phyloP scores from a whole-genome alignment of 2,113 vertebrate genomes.

The Plestiodon gilberti region DNA sequence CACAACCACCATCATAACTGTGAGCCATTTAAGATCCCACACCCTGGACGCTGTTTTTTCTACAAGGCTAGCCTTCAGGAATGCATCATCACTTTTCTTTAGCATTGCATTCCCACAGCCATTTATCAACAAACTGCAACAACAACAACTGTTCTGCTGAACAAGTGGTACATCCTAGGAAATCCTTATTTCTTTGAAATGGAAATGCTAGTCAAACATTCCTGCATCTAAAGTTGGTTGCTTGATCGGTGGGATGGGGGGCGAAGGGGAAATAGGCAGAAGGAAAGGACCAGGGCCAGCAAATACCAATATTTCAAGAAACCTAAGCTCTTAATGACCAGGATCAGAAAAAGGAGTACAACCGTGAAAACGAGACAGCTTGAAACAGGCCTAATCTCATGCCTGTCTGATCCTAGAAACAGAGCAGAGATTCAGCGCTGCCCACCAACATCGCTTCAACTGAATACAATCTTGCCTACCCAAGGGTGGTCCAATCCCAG shows the following conservation, averaged over 20 bases:
- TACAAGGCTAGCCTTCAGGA: background rate
- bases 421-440: conserved; percentile 12
- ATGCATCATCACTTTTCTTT: conserved; percentile 6
- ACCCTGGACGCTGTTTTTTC: background rate
- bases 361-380: conserved; percentile 57
- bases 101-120: conserved; percentile 37
- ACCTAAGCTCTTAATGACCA: conserved; percentile 78
- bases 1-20: background rate
- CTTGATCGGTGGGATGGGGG: conserved; percentile 29
- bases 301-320: conserved; percentile 75
- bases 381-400: conserved; percentile 67
- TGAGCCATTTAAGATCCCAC: background rate
- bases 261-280: background rate
- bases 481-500: conserved; percentile 34
- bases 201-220: conserved; percentile 63
- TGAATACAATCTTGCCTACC: conserved; percentile 37
- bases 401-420: conserved; percentile 50
- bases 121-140: conserved; percentile 35
- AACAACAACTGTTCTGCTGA: conserved; percentile 39
- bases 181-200: conserved; percentile 55
- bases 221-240: conserved; percentile 48
- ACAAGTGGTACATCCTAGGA: conserved; percentile 47
- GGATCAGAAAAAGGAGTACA: conserved; percentile 56
- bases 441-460: conserved; percentile 38
- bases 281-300: background rate